Evolutionary conservation across 2,797 vertebrate species (phyloP), one percentile per base, ranked within the genome.

Genomic region (Periophthalmus magnuspinnatus): DNA sequence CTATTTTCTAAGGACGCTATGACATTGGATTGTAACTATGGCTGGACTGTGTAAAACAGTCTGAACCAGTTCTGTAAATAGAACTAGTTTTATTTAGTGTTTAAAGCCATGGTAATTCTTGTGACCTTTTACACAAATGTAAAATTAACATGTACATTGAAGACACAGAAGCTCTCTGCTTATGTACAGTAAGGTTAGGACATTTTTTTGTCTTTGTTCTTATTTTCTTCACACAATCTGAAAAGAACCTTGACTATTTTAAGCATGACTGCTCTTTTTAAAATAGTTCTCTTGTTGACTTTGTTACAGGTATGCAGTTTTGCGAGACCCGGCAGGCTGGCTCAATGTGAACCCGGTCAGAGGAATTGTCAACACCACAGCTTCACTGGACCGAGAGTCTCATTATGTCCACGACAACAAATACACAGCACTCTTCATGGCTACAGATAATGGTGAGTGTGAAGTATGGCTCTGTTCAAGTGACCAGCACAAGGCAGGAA

Each of bases 261-360:
- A 56, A 28, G 22, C 22, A 5, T 16, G 5, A 13, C 5, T 36
- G 58, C 58, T 7, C 28, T 60, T 60, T 32, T 60, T 65, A 65
- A 65, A 50, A 19, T 21, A 50, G 28, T 50, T 52, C 17, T 52
- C 17, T 36, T 21, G 41, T 68, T n/a, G 0, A 28, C 38, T 73
- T 62, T 72, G 13, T 74, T 74, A 0, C 80, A 99, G 97, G 88
- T 99, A 96, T 66, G 95, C 96, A 0, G 81, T 97, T 67, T 90
- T 95, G 85, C 93, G 91, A 88, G 97, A 99, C 87, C 96, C 95
- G 0, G 97, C 96, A 11, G 94, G 94, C 45, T 99, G 97, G 97
- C 91, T 99, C 75, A 95, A 93, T 47, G 96, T 99, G 77, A 95
- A 96, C 86, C 95, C 96, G 0, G 93, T 96, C 81, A 95, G 95